Evolutionary conservation across 2,888 invertebrate genomes (phyloP), one percentile per base, ranked within the genome.

Genomic region (Amiota communis): DNA sequence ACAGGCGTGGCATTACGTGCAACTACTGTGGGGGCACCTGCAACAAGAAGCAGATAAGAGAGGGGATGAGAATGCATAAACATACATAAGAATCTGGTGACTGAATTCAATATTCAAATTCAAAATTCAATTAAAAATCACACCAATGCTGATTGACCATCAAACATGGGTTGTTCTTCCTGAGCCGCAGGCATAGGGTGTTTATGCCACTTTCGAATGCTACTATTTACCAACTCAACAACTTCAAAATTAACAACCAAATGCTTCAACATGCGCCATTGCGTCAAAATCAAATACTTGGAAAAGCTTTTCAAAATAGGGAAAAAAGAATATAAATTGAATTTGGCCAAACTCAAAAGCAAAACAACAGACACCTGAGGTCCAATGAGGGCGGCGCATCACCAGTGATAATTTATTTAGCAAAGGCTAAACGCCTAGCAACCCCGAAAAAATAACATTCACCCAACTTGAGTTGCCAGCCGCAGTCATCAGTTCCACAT

Each of bases 21-120:
- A 78, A 92, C 91, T 53, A 94, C 93, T 82, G 93, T 92, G 74
- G 94, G 94, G 72, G 91, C 91, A 77, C 94, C 94, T 94, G 89
- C 1, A 91, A 90, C 79, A 1, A 49, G n/a, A 71, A 1, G 15
- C 0, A 20, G 49, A 36, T 53, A 20, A 53, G n/a, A 53, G 6
- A 53, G n/a, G 53, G 53, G n/a, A 15, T 53, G n/a, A 10, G 15
- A 53, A 53, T 13, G 10, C 13, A 53, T 15, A 53, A 2, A 0
- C 4, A 53, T 8, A 59, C 4, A 46, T 20, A 59, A 36, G 6
- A 59, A 59, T 59, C 59, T 59, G 20, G 20, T 59, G 59, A 59
- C 6, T 36, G 36, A 36, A 36, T 36, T 36, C 36, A 36, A 36
- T 36, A 36, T 36, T 53, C 12, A n/a, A 53, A 68, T 69, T 53